Evolutionary conservation across 2,113 vertebrate species (phyloP).

Genomic region (Elachura formosa): DNA sequence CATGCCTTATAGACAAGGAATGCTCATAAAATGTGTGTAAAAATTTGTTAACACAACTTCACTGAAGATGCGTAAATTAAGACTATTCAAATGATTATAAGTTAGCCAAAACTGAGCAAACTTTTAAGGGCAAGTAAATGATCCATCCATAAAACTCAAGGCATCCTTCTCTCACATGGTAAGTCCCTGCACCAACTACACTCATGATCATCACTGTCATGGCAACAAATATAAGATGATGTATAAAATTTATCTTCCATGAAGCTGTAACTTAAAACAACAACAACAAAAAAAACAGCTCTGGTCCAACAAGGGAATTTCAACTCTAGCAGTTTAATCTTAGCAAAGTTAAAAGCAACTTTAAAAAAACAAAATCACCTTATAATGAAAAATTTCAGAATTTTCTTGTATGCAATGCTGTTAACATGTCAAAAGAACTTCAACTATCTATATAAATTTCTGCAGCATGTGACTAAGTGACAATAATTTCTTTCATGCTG

Average conservation of each 20-base stretch:
- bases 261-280: not conserved
- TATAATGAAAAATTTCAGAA: not conserved
- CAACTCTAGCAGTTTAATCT: not conserved
- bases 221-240: not conserved
- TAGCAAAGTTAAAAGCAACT: not conserved
- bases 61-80: not conserved
- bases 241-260: not conserved
- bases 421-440: not conserved
- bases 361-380: accelerated
- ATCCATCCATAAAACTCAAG: not conserved
- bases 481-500: not conserved
- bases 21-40: not conserved
- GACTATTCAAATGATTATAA: not conserved
- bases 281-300: not conserved
- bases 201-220: not conserved
- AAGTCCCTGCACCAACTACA: not conserved
- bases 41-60: not conserved
- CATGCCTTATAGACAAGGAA: not conserved
- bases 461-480: not conserved
- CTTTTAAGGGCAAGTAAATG: not conserved
- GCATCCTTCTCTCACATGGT: not conserved
- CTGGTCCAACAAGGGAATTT: not conserved
- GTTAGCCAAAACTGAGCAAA: not conserved
- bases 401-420: not conserved
- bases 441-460: not conserved